A percentile compares a stretch with the other conserved stretches of the same genome.
These are phyloP conservation scores for Gonioctena quinquepunctata DNA, from an alignment of 1,140 invertebrate species.

Conservation along the genomic window DNA sequence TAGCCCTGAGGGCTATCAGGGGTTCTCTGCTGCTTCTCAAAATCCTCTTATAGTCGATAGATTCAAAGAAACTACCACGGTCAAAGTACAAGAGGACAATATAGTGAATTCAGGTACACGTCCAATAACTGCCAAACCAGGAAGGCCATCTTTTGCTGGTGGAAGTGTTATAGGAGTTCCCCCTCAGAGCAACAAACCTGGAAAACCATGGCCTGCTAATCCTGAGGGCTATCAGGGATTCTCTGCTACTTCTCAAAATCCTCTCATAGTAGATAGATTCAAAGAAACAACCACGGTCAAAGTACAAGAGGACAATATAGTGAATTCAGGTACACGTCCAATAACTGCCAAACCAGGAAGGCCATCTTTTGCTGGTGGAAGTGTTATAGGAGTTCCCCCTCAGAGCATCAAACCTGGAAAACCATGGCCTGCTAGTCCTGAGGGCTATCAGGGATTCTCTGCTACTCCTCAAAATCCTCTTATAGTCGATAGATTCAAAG, in stretches of 20 bases:
- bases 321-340: no score
- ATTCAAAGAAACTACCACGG: neutral
- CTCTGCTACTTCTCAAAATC: neutral
- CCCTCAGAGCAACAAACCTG: neutral
- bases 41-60: no score
- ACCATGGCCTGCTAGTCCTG: slow-evolving; percentile 19
- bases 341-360: neutral
- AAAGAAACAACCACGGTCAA: neutral
- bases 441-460: no score
- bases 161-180: neutral
- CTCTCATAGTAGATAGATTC: neutral
- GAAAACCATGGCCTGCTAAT: slow-evolving; percentile 23
- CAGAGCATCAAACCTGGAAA: neutral
- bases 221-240: neutral
- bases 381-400: neutral
- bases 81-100: neutral
- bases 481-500: no score
- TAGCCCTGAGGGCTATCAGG: neutral
- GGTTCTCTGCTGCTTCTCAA: no score
- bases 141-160: slow-evolving; percentile 19
- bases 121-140: neutral
- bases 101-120: neutral
- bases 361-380: slow-evolving; percentile 14
- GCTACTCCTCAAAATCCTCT: no score
- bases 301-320: no score